Percentiles rank a stretch among this genome's conserved stretches.
phyloP scores from a whole-genome alignment of 2,797 vertebrate genomes.

The Miichthys miiuy region DNA sequence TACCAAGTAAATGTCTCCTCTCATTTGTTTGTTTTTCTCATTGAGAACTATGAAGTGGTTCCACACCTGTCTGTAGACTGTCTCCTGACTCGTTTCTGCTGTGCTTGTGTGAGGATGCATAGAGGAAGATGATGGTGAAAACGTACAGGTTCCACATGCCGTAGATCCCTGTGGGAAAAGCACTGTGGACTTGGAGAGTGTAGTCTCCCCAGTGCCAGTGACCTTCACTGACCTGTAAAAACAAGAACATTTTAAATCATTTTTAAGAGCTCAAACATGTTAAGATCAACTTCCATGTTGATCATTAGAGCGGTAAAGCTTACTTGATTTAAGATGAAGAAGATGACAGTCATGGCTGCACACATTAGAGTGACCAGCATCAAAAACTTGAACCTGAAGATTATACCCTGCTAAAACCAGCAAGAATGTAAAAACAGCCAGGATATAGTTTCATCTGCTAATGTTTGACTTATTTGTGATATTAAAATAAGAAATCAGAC shows the following conservation, averaged over 20 bases:
- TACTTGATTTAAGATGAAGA: slow-evolving; percentile 65
- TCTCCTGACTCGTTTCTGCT: slow-evolving; percentile 7
- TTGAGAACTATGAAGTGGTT: background rate
- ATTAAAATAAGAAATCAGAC: background rate
- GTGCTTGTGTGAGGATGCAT: slow-evolving; percentile 91
- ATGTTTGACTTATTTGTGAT: background rate
- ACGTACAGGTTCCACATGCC: slow-evolving; percentile 97
- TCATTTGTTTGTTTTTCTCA: background rate
- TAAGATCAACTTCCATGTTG: background rate
- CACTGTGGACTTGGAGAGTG: slow-evolving; percentile 90
- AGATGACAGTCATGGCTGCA: slow-evolving; percentile 88
- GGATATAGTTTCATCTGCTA: background rate
- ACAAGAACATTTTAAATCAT: background rate
- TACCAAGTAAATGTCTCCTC: background rate
- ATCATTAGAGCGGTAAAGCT: background rate
- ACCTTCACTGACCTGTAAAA: slow-evolving; percentile 54
- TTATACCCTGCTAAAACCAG: slow-evolving; percentile 45
- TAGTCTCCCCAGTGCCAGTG: slow-evolving; percentile 88
- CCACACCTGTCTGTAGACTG: slow-evolving; percentile 41
- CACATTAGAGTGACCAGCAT: slow-evolving; percentile 90
- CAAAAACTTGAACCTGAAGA: slow-evolving; percentile 90
- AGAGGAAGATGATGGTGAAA: slow-evolving; percentile 93
- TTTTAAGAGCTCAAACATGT: background rate
- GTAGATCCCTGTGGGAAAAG: slow-evolving; percentile 93
- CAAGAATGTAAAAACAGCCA: background rate